Conservation (phyloP, 2,888 invertebrate species). For the Saturnia japonica region DNA sequence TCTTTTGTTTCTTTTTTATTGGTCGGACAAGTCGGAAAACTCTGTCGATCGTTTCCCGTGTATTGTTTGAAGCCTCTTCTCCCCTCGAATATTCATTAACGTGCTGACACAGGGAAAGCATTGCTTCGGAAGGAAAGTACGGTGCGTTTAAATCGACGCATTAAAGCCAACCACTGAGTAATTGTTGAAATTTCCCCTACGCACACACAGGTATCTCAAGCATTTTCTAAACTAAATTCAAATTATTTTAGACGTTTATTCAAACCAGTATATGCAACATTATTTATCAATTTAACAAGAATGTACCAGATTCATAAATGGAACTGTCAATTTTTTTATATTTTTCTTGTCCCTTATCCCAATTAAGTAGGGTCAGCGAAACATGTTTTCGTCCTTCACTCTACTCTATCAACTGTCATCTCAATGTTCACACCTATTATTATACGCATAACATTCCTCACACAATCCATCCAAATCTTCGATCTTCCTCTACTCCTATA, state of each 20-base stretch:
- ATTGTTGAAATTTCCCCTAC: slow-evolving; percentile 58
- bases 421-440: too few species aligned
- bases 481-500: too few species aligned
- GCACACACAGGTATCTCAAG: slow-evolving; percentile 45
- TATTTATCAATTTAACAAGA: not conserved
- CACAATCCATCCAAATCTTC: too few species aligned
- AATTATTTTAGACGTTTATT: slow-evolving; percentile 26
- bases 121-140: slow-evolving; percentile 61
- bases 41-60: slow-evolving; percentile 66
- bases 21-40: slow-evolving; percentile 55
- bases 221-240: slow-evolving; percentile 45
- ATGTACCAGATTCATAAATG: not conserved
- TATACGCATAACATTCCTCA: too few species aligned
- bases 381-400: too few species aligned
- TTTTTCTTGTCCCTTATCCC: too few species aligned
- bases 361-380: too few species aligned
- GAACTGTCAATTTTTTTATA: too few species aligned
- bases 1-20: slow-evolving; percentile 32
- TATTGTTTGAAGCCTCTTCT: slow-evolving; percentile 66
- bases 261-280: not conserved
- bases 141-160: slow-evolving; percentile 66
- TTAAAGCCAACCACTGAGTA: slow-evolving; percentile 57
- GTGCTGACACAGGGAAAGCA: slow-evolving; percentile 57
- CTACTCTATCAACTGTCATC: too few species aligned
- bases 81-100: slow-evolving; percentile 62